These are phyloP conservation scores for Uria lomvia DNA, from an alignment of 2,113 vertebrate genomes.

Conservation along the genomic window DNA sequence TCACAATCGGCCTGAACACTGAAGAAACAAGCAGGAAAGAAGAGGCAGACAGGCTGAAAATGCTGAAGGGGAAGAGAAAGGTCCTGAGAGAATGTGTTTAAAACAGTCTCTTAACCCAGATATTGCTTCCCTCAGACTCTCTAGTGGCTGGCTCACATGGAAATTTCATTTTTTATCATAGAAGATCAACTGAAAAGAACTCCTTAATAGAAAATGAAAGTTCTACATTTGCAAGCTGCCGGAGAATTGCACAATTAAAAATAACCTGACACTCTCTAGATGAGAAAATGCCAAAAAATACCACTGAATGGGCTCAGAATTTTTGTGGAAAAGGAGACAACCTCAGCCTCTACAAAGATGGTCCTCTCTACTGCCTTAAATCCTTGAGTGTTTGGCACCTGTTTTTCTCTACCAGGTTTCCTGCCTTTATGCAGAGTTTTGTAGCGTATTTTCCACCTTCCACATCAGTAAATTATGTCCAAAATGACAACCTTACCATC, in stretches of 20 bases:
- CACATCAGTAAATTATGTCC: background rate
- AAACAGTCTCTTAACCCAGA: conserved; percentile 41
- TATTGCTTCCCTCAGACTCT: conserved; percentile 1
- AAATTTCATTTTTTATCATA: conserved; percentile 58
- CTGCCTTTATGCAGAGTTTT: background rate
- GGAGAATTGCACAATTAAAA: conserved; percentile 35
- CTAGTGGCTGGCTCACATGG: conserved; percentile 9
- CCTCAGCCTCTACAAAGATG: background rate
- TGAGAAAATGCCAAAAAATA: background rate
- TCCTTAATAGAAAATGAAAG: conserved; percentile 43
- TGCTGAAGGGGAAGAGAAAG: background rate
- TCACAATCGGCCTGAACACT: background rate
- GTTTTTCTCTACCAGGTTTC: background rate
- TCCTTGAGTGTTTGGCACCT: background rate
- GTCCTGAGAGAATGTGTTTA: background rate
- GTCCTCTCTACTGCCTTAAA: background rate
- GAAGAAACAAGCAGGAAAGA: background rate
- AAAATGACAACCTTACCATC: background rate
- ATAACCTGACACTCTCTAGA: background rate
- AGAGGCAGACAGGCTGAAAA: background rate
- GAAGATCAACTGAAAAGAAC: conserved; percentile 27
- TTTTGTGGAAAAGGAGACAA: background rate
- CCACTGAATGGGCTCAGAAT: background rate
- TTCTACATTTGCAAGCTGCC: conserved; percentile 9
- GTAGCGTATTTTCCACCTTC: background rate